A percentile compares a stretch with the other conserved stretches of the same genome.
phyloP scores from a whole-genome alignment of 2,113 vertebrate species.

The Isichthys henryi region DNA sequence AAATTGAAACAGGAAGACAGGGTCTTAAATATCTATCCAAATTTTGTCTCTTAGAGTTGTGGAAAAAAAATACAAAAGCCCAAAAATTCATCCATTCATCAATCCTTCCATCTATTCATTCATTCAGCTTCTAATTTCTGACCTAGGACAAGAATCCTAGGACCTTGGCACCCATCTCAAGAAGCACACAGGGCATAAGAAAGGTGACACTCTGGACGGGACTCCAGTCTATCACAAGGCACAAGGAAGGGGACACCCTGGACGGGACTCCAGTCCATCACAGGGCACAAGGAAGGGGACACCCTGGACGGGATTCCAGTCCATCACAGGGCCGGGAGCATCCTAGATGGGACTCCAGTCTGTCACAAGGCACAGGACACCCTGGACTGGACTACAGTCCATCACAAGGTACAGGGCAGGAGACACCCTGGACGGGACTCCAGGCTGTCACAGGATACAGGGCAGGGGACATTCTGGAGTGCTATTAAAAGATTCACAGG shows the following conservation, averaged over 20 bases:
- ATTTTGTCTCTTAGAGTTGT: neutral
- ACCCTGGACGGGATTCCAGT: too few species aligned
- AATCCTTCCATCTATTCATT: neutral
- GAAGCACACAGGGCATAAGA: neutral
- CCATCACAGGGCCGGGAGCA: too few species aligned
- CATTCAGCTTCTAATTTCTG: neutral
- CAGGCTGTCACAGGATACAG: too few species aligned
- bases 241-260: too few species aligned
- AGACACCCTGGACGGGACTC: too few species aligned
- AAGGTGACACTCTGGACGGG: neutral
- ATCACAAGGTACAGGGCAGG: too few species aligned
- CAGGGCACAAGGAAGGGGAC: too few species aligned
- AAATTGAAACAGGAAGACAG: neutral
- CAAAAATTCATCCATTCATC: neutral
- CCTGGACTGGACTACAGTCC: too few species aligned
- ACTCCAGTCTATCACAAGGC: neutral
- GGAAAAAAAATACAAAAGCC: neutral
- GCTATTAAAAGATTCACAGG: neutral
- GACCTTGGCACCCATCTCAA: neutral
- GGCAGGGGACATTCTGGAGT: too few species aligned
- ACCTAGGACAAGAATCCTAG: neutral
- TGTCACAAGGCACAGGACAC: too few species aligned
- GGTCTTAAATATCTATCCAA: neutral
- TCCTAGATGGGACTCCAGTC: too few species aligned
- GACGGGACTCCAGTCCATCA: too few species aligned